These are phyloP conservation scores for Diaprepes abbreviatus DNA, from an alignment of 2,888 invertebrate genomes.

Conservation along the genomic window DNA sequence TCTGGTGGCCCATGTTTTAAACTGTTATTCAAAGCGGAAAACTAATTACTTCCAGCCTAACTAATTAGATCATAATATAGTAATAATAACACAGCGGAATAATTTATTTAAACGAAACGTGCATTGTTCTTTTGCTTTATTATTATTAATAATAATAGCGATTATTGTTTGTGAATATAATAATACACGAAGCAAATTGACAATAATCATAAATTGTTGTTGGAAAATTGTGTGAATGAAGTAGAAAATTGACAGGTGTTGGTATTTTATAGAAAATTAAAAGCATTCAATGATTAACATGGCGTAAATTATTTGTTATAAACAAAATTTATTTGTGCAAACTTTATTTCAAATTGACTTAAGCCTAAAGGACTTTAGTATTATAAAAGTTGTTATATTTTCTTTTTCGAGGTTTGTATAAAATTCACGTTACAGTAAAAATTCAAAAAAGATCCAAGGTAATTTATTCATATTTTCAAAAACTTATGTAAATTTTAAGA, in stretches of 20 bases:
- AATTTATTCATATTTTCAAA: too few relatives aligned
- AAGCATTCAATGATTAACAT: not conserved
- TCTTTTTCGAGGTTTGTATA: too few relatives aligned
- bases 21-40: constrained; percentile 7
- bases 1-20: not conserved
- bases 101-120: constrained; percentile 23
- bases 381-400: too few relatives aligned
- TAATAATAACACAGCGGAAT: constrained; percentile 11
- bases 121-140: constrained; percentile 22
- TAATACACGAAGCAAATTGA: constrained; percentile 22
- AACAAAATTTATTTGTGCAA: not conserved
- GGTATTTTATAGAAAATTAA: constrained; percentile 1
- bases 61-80: constrained; percentile 27
- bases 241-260: constrained; percentile 22
- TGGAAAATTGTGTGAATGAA: constrained; percentile 17
- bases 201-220: constrained; percentile 34
- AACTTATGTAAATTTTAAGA: too few relatives aligned
- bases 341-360: too few relatives aligned
- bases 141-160: constrained; percentile 24
- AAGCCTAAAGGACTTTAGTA: too few relatives aligned
- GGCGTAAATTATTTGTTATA: too few relatives aligned
- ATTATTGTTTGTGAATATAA: constrained; percentile 16
- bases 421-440: too few relatives aligned
- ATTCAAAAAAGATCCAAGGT: too few relatives aligned
- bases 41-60: constrained; percentile 16